Evolutionary conservation across 2,888 invertebrate genomes (phyloP).

Genomic region (Nomada ferruginata): DNA sequence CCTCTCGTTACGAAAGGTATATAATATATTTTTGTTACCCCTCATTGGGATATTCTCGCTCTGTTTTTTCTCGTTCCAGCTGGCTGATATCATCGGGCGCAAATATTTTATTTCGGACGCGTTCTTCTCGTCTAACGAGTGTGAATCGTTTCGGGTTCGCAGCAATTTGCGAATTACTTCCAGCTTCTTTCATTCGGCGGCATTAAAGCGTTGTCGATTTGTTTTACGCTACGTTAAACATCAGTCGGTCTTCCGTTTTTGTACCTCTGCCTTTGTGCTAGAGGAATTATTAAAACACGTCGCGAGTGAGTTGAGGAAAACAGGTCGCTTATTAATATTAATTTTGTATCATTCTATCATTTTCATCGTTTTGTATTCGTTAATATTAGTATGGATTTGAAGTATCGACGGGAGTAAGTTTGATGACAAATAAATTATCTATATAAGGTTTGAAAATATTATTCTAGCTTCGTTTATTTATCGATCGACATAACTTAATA

Average conservation of each 20-base stretch:
- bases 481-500: not conserved
- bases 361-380: no score
- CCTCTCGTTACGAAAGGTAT: no score
- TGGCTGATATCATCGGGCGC: not conserved
- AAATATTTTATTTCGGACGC: not conserved
- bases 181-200: not conserved
- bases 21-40: no score
- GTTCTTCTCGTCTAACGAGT: not conserved
- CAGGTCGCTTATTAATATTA: not conserved
- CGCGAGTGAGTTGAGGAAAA: not conserved
- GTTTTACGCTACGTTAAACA: conserved; percentile 29
- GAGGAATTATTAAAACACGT: not conserved
- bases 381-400: not conserved
- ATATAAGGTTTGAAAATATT: not conserved
- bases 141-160: not conserved
- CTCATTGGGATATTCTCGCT: not conserved
- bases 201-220: conserved; percentile 17
- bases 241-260: not conserved
- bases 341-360: no score
- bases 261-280: not conserved
- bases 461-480: not conserved
- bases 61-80: not conserved
- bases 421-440: not conserved
- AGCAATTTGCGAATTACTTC: conserved; percentile 20
- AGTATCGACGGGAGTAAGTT: not conserved